A percentile compares a stretch with the other conserved stretches of the same genome.
These are phyloP conservation scores for Hippolais icterina DNA, from an alignment of 2,113 vertebrate species.

Conservation along the genomic window DNA sequence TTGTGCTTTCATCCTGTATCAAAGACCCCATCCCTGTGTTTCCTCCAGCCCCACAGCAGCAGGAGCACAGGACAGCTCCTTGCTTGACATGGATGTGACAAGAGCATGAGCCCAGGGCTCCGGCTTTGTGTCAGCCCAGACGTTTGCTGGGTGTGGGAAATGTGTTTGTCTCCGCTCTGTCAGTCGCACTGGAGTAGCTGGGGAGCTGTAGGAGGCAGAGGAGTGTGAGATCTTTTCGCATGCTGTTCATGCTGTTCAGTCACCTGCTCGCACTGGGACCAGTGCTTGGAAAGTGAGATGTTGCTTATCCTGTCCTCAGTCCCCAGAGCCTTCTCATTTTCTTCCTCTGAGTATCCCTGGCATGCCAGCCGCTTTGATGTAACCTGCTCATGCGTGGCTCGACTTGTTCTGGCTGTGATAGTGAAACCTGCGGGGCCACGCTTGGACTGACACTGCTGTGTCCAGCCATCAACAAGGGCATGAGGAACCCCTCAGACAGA, in stretches of 20 bases:
- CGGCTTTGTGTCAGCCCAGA: neutral
- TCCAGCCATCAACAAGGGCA: neutral
- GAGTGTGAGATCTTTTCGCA: neutral
- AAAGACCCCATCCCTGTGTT: neutral
- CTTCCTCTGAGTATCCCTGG: neutral
- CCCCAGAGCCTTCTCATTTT: conserved; percentile 24
- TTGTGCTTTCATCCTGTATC: neutral
- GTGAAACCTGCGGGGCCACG: neutral
- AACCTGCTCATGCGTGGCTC: neutral
- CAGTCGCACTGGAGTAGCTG: neutral
- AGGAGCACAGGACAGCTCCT: neutral
- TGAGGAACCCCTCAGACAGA: neutral
- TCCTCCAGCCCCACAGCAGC: neutral
- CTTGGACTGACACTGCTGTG: neutral
- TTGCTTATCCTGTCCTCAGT: neutral
- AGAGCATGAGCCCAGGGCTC: neutral
- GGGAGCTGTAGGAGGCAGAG: neutral
- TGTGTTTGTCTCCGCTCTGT: neutral
- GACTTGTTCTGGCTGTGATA: neutral
- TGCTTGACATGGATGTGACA: neutral
- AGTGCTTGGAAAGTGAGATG: neutral
- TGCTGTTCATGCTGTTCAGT: neutral
- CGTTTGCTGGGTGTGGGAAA: neutral
- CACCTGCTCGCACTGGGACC: neutral
- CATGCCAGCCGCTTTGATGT: neutral